phyloP scores from a whole-genome alignment of 2,888 invertebrate species.

The Eurytoma adleriae region DNA sequence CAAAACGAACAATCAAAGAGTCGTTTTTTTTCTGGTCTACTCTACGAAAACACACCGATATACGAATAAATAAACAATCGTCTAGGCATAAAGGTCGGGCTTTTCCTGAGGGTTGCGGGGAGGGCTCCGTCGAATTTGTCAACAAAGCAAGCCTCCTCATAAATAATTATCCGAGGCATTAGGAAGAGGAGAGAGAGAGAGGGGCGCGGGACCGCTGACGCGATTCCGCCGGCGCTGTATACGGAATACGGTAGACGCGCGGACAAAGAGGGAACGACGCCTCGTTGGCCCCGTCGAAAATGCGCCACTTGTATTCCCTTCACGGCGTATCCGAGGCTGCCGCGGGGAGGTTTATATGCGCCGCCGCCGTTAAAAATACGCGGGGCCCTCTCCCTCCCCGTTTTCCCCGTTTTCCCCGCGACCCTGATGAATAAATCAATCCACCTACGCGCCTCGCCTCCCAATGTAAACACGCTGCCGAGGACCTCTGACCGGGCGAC shows the following conservation, averaged over 20 bases:
- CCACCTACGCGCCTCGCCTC: conserved; percentile 50
- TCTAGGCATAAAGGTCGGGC: too few relatives aligned
- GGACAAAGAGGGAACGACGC: conserved; percentile 28
- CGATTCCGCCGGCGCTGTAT: conserved; percentile 1
- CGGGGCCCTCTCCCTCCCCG: conserved; percentile 1
- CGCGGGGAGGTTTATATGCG: conserved; percentile 24
- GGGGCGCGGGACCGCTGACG: conserved; percentile 3
- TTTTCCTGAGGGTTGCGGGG: not conserved
- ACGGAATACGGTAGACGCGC: not conserved
- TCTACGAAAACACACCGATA: not conserved
- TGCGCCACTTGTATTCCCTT: conserved; percentile 44
- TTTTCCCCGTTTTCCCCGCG: conserved; percentile 10
- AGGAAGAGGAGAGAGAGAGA: not conserved
- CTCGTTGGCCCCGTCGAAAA: conserved; percentile 50
- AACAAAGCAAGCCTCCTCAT: conserved; percentile 45
- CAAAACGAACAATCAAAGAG: too few relatives aligned
- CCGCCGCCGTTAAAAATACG: conserved; percentile 42
- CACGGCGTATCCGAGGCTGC: conserved; percentile 19
- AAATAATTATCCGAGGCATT: conserved; percentile 44
- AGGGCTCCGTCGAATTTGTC: conserved; percentile 36
- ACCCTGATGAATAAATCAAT: conserved; percentile 56
- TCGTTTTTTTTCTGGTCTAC: too few relatives aligned
- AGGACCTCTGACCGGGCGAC: conserved; percentile 13
- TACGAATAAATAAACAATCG: conserved; percentile 9
- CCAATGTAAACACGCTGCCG: conserved; percentile 44